Percentiles rank a stretch among this genome's conserved stretches.
These are phyloP conservation scores for Scaptomyza parva DNA, from an alignment of 2,888 invertebrate genomes.

Conservation along the genomic window DNA sequence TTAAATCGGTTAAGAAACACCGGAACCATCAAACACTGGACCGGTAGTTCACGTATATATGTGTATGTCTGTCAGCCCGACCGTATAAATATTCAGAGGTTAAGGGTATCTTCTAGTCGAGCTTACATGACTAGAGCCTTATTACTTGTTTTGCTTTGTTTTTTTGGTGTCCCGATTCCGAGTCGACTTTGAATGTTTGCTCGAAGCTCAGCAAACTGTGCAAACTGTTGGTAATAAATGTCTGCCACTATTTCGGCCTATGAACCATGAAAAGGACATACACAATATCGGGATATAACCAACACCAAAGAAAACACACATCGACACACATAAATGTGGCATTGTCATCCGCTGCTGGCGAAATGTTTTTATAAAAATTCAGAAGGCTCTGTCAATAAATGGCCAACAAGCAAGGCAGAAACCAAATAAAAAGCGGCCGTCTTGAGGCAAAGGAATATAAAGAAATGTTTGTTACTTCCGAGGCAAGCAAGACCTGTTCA, in stretches of 20 bases:
- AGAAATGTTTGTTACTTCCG: constrained; percentile 36
- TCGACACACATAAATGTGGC: constrained; percentile 20
- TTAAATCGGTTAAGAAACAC: too few relatives aligned
- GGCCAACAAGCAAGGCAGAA: constrained; percentile 13
- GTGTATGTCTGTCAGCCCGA: too few relatives aligned
- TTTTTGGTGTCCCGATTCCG: constrained; percentile 16
- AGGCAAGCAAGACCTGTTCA: constrained; percentile 6
- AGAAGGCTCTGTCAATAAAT: constrained; percentile 24
- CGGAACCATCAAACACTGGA: too few relatives aligned
- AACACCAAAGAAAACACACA: constrained; percentile 14
- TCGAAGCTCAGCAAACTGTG: constrained; percentile 58
- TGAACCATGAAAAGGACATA: constrained; percentile 42
- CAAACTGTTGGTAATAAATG: constrained; percentile 66
- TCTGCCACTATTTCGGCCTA: constrained; percentile 30
- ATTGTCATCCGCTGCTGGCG: constrained; percentile 30
- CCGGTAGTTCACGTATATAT: too few relatives aligned
- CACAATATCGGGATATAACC: background rate
- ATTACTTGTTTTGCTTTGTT: too few relatives aligned
- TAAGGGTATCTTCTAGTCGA: too few relatives aligned
- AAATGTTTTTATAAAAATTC: constrained; percentile 53
- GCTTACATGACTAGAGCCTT: too few relatives aligned
- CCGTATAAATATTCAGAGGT: too few relatives aligned
- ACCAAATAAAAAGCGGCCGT: constrained; percentile 3
- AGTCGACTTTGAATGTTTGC: constrained; percentile 41
- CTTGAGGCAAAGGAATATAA: background rate